Conservation (phyloP, 1,140 invertebrate genomes). For the Pantala flavescens region DNA sequence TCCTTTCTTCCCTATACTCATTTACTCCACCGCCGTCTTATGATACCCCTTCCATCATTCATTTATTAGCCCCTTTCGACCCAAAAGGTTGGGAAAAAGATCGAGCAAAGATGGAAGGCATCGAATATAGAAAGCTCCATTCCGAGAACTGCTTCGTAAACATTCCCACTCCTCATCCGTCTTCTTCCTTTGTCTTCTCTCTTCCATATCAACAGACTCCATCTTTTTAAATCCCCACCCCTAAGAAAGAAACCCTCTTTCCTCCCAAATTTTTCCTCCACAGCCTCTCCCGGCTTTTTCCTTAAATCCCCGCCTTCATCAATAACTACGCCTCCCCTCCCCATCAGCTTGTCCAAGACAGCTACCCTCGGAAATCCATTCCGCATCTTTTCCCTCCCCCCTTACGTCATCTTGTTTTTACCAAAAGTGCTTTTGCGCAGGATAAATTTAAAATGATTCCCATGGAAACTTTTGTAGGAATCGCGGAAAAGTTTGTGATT, state of each 20-base stretch:
- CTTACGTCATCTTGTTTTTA: too few relatives aligned
- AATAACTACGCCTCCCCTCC: background rate
- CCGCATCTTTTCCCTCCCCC: background rate
- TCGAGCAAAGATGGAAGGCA: background rate
- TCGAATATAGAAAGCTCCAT: background rate
- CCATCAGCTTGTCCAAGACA: constrained; percentile 4
- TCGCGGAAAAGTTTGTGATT: too few relatives aligned
- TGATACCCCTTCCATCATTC: too few relatives aligned
- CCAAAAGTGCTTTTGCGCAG: too few relatives aligned
- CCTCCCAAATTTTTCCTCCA: background rate
- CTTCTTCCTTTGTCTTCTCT: background rate
- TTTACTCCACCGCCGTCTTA: too few relatives aligned
- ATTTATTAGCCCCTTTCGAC: too few relatives aligned
- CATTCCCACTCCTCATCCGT: background rate
- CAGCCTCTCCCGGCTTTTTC: background rate
- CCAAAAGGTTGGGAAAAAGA: background rate
- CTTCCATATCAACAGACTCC: too few relatives aligned
- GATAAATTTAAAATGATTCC: too few relatives aligned
- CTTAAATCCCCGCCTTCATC: background rate
- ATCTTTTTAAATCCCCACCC: too few relatives aligned
- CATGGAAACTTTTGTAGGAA: too few relatives aligned
- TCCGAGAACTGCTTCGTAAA: background rate
- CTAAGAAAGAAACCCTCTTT: background rate
- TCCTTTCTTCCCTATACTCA: too few relatives aligned
- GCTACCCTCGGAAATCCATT: background rate